phyloP scores from a whole-genome alignment of 2,797 vertebrate genomes.

The Chiloscyllium punctatum region DNA sequence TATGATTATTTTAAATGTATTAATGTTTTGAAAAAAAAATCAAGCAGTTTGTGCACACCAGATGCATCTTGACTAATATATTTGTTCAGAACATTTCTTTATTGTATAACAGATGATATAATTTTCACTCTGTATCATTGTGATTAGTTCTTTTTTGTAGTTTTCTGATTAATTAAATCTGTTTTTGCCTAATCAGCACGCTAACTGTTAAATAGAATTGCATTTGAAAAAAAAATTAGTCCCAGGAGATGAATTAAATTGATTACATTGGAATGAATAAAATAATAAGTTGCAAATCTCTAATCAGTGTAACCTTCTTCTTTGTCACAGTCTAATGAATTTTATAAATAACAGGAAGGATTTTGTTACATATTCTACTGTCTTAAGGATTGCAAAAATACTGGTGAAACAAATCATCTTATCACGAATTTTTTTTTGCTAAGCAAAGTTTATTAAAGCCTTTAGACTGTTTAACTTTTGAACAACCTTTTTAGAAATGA shows the following conservation, averaged over 20 bases:
- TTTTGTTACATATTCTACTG: constrained; percentile 2
- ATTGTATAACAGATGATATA: constrained; percentile 21
- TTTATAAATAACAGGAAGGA: constrained; percentile 42
- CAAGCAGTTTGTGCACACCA: not conserved
- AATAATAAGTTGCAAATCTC: constrained; percentile 61
- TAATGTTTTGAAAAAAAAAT: not conserved
- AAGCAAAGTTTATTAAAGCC: constrained; percentile 8
- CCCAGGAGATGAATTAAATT: constrained; percentile 70
- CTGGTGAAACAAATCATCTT: not conserved
- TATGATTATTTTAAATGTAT: constrained; percentile 26
- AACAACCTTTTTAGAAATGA: not conserved
- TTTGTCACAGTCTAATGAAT: constrained; percentile 49
- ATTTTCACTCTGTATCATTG: constrained; percentile 51
- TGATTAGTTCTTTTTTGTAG: constrained; percentile 79
- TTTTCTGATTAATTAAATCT: constrained; percentile 81
- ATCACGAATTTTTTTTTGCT: not conserved
- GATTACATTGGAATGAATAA: constrained; percentile 75
- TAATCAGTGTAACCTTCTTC: constrained; percentile 44
- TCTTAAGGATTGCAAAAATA: not conserved
- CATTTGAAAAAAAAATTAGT: constrained; percentile 72
- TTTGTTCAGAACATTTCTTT: constrained; percentile 32
- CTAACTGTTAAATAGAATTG: constrained; percentile 70
- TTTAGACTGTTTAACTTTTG: constrained; percentile 7
- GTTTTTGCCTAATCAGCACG: constrained; percentile 74
- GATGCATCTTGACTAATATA: not conserved